Evolutionary conservation across 2,113 vertebrate species (phyloP).

Genomic region (Neofelis nebulosa): DNA sequence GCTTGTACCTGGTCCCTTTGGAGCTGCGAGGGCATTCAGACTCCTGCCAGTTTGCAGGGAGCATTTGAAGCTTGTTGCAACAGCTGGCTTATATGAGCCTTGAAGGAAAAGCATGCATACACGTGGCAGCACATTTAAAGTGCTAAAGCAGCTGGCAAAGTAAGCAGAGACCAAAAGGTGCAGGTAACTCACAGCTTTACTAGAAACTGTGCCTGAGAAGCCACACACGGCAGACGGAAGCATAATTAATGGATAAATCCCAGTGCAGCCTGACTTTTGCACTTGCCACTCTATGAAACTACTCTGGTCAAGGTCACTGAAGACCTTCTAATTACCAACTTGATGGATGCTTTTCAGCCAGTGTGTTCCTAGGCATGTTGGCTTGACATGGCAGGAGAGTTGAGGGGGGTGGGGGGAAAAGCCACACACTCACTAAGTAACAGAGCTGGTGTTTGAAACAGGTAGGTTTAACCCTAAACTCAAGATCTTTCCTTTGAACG

Average conservation of each 20-base stretch:
- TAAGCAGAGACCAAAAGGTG: conserved; percentile 62
- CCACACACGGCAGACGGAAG: background rate
- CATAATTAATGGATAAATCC: conserved; percentile 57
- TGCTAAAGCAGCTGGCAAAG: conserved; percentile 71
- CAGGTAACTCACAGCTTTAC: conserved; percentile 46
- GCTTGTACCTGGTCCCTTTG: conserved; percentile 31
- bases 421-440: background rate
- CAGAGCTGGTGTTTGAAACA: conserved; percentile 6
- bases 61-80: conserved; percentile 65
- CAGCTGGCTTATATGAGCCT: conserved; percentile 81
- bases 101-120: conserved; percentile 69
- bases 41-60: conserved; percentile 67
- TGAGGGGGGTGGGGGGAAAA: background rate
- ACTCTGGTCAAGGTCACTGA: background rate
- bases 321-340: conserved; percentile 65
- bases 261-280: conserved; percentile 47
- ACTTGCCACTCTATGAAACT: conserved; percentile 45
- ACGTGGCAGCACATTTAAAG: conserved; percentile 42
- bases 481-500: background rate
- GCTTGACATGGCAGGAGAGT: background rate
- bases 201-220: background rate
- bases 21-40: conserved; percentile 18
- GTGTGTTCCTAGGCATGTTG: background rate
- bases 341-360: conserved; percentile 16
- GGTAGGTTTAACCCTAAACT: background rate